Evolutionary conservation across 1,140 invertebrate species (phyloP), one percentile per base, ranked within the genome.

Genomic region (Homalodisca vitripennis): DNA sequence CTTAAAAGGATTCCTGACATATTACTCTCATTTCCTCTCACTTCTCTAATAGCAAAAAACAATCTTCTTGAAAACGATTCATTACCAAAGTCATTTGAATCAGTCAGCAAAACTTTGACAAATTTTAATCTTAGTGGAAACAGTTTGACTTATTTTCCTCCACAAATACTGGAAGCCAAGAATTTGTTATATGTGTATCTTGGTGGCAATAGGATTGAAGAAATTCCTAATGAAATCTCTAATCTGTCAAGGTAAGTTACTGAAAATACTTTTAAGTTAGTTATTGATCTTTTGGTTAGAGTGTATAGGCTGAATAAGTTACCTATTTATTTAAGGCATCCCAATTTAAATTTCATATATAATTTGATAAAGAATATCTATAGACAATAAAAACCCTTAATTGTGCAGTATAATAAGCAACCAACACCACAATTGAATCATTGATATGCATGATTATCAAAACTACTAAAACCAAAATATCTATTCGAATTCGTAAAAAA

Each of bases 51-150:
- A 22, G 91, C 91, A 0, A 93, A 93, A 81, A 95, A 97, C 77
- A 99, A 99, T 80, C 80, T 85, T 57, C 78, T 99, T 10, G 86
- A 86, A 0, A 91, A 92, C 72, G 85, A 90, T 57, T 89, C 89
- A 2, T 80, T 98, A 68, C 94, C 95, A 0, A 98, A 98, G 80
- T 87, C 88, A 70, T 90, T 98, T 75, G 84, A 82, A 30, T 79
- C 84, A 20, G 77, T 83, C 46, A 75, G 77, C 46, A 75, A 78
- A 20, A 80, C 77, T 2, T 79, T 98, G 0, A 87, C 89, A 76
- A 92, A 95, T 78, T 76, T 98, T 0, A 98, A 98, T 82, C 82
- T 98, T 17, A 95, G 93, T 81, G 96, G 96, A 17, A 99, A 99
- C 82, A 80, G 85, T 34, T 82, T 98, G 30, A 88, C 85, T 17